Evolutionary conservation across 2,888 invertebrate species (phyloP).

Genomic region (Lasius fuliginosus): DNA sequence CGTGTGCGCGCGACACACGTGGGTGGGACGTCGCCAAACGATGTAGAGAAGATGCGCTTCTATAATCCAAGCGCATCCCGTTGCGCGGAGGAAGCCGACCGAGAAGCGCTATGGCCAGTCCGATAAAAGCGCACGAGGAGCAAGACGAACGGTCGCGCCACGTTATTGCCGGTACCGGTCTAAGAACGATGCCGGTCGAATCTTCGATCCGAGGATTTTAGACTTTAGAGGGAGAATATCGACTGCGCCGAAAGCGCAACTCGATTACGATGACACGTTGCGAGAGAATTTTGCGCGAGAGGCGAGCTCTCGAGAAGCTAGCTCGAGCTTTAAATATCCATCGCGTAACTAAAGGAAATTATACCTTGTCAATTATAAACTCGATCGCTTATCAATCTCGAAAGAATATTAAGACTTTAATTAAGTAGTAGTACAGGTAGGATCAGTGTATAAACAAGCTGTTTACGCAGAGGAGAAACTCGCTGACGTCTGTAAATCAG

Average conservation of each 20-base stretch:
- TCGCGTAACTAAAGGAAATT: too few relatives aligned
- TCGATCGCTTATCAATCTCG: not conserved
- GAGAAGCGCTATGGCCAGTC: conserved; percentile 41
- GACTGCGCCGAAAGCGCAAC: not conserved
- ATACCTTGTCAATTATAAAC: not conserved
- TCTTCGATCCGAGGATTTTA: conserved; percentile 1
- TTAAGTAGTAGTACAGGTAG: not conserved
- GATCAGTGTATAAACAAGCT: conserved; percentile 20
- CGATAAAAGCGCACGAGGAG: conserved; percentile 37
- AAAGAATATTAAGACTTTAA: not conserved
- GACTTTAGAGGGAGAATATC: conserved; percentile 14
- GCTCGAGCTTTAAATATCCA: not conserved
- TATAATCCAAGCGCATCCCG: conserved; percentile 61
- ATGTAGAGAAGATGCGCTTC: conserved; percentile 13
- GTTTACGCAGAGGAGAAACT: conserved; percentile 9
- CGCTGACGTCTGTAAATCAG: conserved; percentile 23
- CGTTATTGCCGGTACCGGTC: not conserved
- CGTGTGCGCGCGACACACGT: not conserved
- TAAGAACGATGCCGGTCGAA: not conserved
- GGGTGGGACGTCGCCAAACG: conserved; percentile 17
- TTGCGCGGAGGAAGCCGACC: conserved; percentile 66
- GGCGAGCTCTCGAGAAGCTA: not conserved
- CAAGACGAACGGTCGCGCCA: conserved; percentile 26
- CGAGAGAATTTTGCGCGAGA: not conserved
- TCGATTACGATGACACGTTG: too few relatives aligned